Evolutionary conservation across 2,113 vertebrate genomes (phyloP).

Genomic region (Rostratula benghalensis): DNA sequence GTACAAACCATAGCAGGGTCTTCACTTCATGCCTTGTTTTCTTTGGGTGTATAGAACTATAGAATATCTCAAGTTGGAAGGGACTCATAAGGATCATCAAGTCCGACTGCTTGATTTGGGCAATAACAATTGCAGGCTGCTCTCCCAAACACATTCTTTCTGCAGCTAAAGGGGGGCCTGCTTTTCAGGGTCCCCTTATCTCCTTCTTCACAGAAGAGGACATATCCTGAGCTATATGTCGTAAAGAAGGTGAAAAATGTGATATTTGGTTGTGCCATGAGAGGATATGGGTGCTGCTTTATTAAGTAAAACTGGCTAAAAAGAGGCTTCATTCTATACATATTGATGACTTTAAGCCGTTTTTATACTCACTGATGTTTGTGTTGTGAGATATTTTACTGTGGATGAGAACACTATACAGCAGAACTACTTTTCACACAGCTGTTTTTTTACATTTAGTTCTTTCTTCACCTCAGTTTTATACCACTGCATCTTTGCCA

Average conservation of each 20-base stretch:
- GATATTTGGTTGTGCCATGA: background rate
- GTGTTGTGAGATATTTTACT: background rate
- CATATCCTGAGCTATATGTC: background rate
- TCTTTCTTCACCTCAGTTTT: background rate
- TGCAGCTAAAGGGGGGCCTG: background rate
- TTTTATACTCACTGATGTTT: background rate
- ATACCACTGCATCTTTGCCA: background rate
- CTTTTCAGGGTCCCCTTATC: background rate
- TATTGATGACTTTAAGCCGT: background rate
- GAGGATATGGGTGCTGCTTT: background rate
- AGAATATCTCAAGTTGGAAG: no score
- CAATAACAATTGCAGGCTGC: background rate
- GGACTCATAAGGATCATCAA: no score
- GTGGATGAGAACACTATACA: background rate
- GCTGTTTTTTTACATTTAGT: background rate
- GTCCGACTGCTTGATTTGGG: background rate
- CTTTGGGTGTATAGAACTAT: background rate
- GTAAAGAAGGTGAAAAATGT: background rate
- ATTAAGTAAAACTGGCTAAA: background rate
- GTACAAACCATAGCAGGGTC: background rate
- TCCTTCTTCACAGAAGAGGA: background rate
- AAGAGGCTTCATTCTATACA: background rate
- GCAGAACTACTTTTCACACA: background rate
- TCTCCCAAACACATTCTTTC: background rate
- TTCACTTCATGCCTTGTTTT: rapidly evolving